Conservation (phyloP, 2,113 vertebrate genomes). For the Cyprinus carpio region DNA sequence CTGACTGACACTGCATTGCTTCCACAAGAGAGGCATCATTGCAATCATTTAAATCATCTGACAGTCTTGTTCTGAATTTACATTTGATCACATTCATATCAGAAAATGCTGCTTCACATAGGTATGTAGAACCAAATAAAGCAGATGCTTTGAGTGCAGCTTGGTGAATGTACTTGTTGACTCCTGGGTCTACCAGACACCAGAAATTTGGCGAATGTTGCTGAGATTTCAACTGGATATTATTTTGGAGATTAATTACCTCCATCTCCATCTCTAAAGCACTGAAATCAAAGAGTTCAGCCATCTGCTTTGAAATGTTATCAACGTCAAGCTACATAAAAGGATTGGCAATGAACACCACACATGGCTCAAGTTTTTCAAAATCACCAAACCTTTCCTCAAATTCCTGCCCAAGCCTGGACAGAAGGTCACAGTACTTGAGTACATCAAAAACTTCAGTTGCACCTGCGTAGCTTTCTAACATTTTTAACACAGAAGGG, state of each 20-base stretch:
- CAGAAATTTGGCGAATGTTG: constrained; percentile 18
- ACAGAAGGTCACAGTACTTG: constrained; percentile 39
- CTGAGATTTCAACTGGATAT: constrained; percentile 37
- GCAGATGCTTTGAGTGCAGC: constrained; percentile 10
- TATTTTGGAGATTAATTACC: no score
- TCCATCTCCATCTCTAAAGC: constrained; percentile 34
- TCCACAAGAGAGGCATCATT: neutral
- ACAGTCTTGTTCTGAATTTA: constrained; percentile 43
- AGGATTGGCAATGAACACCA: constrained; percentile 41
- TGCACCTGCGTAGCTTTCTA: constrained; percentile 26
- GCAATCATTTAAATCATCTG: constrained; percentile 52
- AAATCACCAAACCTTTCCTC: constrained; percentile 2
- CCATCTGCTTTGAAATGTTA: constrained; percentile 42
- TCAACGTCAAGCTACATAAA: constrained; percentile 12
- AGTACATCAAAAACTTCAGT: constrained; percentile 16
- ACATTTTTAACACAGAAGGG: constrained; percentile 23
- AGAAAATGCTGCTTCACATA: constrained; percentile 48
- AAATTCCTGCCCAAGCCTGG: constrained; percentile 35
- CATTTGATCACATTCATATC: constrained; percentile 43
- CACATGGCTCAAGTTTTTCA: constrained; percentile 38
- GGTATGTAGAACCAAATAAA: constrained; percentile 45
- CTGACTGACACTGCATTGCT: constrained; percentile 1
- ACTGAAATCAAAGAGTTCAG: constrained; percentile 27
- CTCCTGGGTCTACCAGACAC: constrained; percentile 26
- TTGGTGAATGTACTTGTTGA: constrained; percentile 21